Evolutionary conservation across 2,888 invertebrate species (phyloP), one percentile per base, ranked within the genome.

Genomic region (Morinoia aosen): DNA sequence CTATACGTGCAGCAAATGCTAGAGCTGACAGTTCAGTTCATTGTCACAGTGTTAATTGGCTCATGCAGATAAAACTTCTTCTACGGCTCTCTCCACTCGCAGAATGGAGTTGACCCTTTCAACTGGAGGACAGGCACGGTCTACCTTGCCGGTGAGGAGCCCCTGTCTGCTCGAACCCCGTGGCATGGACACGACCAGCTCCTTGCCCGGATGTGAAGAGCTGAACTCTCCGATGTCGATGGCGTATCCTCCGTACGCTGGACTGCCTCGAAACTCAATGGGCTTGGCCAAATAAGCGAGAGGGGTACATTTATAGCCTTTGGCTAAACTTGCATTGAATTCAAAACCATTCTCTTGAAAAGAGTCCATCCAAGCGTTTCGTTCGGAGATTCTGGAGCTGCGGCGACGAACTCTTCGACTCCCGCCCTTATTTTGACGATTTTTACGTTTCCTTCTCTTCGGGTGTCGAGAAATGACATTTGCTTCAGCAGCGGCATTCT

Each of bases 71-170:
- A 76, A 76, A 33, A 76, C 76, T 76, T 76, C 76, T 33, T 76
- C 76, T 33, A 33, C 25, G 76, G 76, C 25, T 76, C 76, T 76
- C 76, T 76, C 76, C 76, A 76, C 76, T 76, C 76, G 76, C 76
- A 76, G 76, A 76, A 76, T 76, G 76, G 76, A 76, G 76, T 76
- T 33, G 76, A 76, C 76, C 76, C 76, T 76, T 76, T 16, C 76
- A 76, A 76, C 76, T 76, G 19, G 76, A 76, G 76, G 76, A 33
- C 76, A 76, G 76, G 76, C 76, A 58, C 93, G 57, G 48, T 40
- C 90, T 96, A 96, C 96, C 96, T 96, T 95, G 56, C 96, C 96
- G 61, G 95, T 95, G 91, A 95, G 95, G 64, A 91, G 90, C 90
- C 96, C 96, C 14, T 93, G n/a, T n/a, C 39, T 25, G 91, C 96